Base-by-base conservation (phyloP, 2,113 vertebrate genomes). In the Dasyprocta punctata region DNA sequence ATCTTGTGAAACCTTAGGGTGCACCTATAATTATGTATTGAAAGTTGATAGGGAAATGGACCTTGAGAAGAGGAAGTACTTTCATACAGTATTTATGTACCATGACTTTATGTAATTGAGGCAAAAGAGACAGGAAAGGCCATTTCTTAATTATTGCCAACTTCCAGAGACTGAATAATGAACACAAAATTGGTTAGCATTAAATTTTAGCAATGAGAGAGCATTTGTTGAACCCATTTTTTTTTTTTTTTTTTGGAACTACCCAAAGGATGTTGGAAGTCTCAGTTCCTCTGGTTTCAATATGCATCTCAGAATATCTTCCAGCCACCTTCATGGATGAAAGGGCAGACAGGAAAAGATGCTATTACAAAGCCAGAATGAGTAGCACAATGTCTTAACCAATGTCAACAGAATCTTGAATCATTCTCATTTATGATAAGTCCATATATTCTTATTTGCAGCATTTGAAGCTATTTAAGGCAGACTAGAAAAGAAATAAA, bases 81-180 rank as follows among this genome's bases (percentile, higher is more conserved):
- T 94, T 82, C 33, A 56, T 73, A 36, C 1, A 47, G 26, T 83
- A 56, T 95, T 82, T 61, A 89, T 52, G 54, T 89, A 9, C 8
- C 22, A 69, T 84, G 5, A 8, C 56, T 92, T 92, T 89, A 69
- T 61, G 4, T 63, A 81, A 65, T 38, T 77, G 24, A 77, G 41
- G 44, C 73, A 77, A 47, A 77, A 49, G 73, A 60, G 30, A 67
- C 30, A 90, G 44, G 2, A 58, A 90, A 86, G 14, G 0, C 12
- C 80, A 80, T 60, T 96, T 94, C 89, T 7, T 54, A 95, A 86
- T 65, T 88, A 77, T 77, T 58, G 6, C 2, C 33, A 88, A 65
- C 12, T 77, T 96, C 33, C 56, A 86, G 17, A 30, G 24, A 52
- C 69, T 81, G 16, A 60, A 75, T 85, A 93, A 69, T 67, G 33